A percentile compares a stretch with the other conserved stretches of the same genome.
phyloP scores from a whole-genome alignment of 2,888 invertebrate genomes.

The Ophioninae sp. region DNA sequence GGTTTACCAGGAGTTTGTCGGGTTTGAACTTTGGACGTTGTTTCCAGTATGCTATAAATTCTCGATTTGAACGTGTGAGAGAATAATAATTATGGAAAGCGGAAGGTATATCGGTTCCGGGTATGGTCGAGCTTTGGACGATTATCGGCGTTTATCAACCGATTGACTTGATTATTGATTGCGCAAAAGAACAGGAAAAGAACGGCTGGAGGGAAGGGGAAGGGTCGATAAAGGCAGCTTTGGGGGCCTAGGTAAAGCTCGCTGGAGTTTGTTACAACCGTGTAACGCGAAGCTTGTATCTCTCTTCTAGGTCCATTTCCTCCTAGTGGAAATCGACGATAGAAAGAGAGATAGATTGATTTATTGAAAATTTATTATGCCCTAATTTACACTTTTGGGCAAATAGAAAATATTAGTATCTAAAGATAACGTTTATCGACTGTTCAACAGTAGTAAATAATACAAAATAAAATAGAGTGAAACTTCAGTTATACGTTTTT shows the following conservation, averaged over 20 bases:
- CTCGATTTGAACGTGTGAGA: conserved; percentile 3
- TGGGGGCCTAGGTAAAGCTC: conserved; percentile 38
- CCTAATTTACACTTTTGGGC: too few relatives aligned
- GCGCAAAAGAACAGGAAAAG: conserved; percentile 20
- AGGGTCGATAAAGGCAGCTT: conserved; percentile 51
- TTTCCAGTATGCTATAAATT: neutral
- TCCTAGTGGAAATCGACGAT: conserved; percentile 11
- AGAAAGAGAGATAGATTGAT: neutral
- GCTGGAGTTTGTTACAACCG: conserved; percentile 38
- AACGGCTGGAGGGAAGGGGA: conserved; percentile 9
- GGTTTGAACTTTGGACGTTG: neutral
- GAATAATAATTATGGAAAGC: neutral
- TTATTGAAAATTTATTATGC: neutral
- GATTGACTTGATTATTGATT: conserved; percentile 52
- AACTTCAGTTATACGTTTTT: too few relatives aligned
- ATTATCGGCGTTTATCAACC: conserved; percentile 41
- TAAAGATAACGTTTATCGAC: too few relatives aligned
- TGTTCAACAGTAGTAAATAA: too few relatives aligned
- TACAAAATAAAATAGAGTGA: too few relatives aligned
- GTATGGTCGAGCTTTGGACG: conserved; percentile 6
- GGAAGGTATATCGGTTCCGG: neutral
- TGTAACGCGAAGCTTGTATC: neutral
- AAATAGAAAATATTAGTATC: too few relatives aligned
- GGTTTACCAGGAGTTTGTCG: neutral
- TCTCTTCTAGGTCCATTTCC: conserved; percentile 22